Percentiles rank a stretch among this genome's conserved stretches.
phyloP scores from a whole-genome alignment of 2,113 vertebrate species.

The Toxotes chatareus region DNA sequence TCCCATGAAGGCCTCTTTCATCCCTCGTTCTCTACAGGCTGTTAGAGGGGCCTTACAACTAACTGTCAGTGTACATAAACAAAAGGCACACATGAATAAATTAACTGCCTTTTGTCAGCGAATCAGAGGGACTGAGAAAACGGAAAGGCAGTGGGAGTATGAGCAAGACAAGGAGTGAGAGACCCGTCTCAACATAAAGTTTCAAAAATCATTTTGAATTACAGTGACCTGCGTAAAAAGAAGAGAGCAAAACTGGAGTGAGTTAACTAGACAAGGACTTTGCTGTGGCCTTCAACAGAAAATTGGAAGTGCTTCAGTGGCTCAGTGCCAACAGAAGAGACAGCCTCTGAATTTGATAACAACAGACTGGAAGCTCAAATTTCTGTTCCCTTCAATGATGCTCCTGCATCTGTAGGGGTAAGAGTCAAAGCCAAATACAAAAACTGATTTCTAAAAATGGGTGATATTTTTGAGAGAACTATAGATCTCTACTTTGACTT shows the following conservation, averaged over 20 bases:
- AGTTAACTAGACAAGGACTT: slow-evolving; percentile 16
- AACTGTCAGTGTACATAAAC: slow-evolving; percentile 74
- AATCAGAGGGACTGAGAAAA: slow-evolving; percentile 53
- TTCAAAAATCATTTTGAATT: background rate
- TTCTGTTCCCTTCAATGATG: background rate
- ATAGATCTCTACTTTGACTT: slow-evolving; percentile 10
- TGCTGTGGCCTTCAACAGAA: slow-evolving; percentile 38
- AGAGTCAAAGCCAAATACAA: slow-evolving; percentile 20
- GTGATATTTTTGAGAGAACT: slow-evolving; percentile 3
- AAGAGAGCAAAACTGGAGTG: background rate
- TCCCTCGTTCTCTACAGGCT: slow-evolving; percentile 65
- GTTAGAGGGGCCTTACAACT: slow-evolving; percentile 74
- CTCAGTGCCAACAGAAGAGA: slow-evolving; percentile 31
- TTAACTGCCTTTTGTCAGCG: slow-evolving; percentile 63
- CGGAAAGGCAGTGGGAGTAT: slow-evolving; percentile 8
- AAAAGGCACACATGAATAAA: slow-evolving; percentile 80
- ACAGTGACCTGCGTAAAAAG: slow-evolving; percentile 5
- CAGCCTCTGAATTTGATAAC: slow-evolving; percentile 24
- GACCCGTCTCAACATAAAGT: background rate
- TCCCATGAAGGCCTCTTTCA: slow-evolving; percentile 69
- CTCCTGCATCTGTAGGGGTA: background rate
- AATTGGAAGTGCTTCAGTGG: slow-evolving; percentile 39
- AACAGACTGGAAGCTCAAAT: slow-evolving; percentile 5
- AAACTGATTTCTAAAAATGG: slow-evolving; percentile 9
- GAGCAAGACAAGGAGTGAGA: background rate